Evolutionary conservation across 1,140 invertebrate species (phyloP), one percentile per base, ranked within the genome.

Genomic region (Drosophila saltans): DNA sequence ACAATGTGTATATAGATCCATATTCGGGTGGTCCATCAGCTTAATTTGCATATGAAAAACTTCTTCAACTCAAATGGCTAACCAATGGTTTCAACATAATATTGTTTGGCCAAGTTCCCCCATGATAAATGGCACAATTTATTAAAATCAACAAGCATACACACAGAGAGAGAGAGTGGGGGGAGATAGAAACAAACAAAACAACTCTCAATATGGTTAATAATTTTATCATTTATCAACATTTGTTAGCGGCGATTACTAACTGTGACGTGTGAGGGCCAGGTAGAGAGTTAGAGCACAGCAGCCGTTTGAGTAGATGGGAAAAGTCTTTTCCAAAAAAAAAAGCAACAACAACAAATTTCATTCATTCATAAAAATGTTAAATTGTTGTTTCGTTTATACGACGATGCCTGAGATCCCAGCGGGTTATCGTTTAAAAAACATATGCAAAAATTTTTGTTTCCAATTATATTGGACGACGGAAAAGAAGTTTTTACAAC

Each of bases 81-180:
- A 70, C 75, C 85, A 89, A 89, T 89, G 85, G 76, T 90, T 90
- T 90, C 85, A 90, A 90, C 86, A 90, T 81, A 73, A 81, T 74
- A 89, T 90, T 85, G 81, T 90, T 81, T 36, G 60, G 67, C 9
- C 45, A 52, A 24, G 21, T 36, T 36, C 8, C 75, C 30, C 62
- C 69, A 52, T 85, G 86, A 90, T 90, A 90, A 90, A 90, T 90
- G 79, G 75, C 75, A 80, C 78, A 79, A 90, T 90, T 90, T 90
- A 90, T 90, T 81, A 75, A 90, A 90, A 90, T 85, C 78, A 90
- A 86, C 84, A 76, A 62, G 66, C 60, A 52, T 63, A 78, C 26
- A 64, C 58, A 66, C 43, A 80, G 80, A 75, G 64, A 65, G 64
- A 64, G 62, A 66, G 43, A 64, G 62, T 66, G 56, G 75, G 52